Conservation (phyloP, 2,113 vertebrate genomes). For the Melanerpes aurifrons region DNA sequence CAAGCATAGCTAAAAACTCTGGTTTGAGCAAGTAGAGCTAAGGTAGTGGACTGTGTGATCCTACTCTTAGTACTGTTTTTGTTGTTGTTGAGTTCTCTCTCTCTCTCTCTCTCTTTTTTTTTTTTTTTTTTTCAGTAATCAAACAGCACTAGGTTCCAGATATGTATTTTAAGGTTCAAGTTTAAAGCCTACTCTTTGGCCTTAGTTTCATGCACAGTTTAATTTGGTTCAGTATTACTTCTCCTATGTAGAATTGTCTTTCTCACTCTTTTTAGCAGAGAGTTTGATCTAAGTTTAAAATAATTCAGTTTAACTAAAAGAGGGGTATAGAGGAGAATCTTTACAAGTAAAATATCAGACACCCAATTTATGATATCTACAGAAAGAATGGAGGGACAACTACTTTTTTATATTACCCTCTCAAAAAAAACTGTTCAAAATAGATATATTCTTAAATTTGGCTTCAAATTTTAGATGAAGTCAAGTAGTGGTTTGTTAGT, state of each 20-base stretch:
- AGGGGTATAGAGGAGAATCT: neutral
- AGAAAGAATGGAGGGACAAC: neutral
- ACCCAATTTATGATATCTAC: neutral
- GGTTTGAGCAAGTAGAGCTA: conserved; percentile 43
- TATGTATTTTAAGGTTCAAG: neutral
- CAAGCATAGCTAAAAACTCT: conserved; percentile 54
- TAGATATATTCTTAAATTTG: neutral
- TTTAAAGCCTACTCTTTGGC: neutral
- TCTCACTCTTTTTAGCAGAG: neutral
- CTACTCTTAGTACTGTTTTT: neutral
- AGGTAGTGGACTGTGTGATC: conserved; percentile 48
- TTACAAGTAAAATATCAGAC: neutral
- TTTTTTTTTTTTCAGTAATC: neutral
- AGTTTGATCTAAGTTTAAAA: neutral
- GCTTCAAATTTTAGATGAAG: neutral
- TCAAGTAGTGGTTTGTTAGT: neutral
- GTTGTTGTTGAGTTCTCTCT: neutral
- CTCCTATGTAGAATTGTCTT: neutral
- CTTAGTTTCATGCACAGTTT: neutral
- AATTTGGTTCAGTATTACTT: neutral
- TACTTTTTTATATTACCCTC: neutral
- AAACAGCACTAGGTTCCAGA: neutral
- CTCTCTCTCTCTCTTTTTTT: neutral
- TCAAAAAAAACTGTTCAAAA: neutral
- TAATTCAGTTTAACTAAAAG: neutral